Percentiles rank a stretch among this genome's conserved stretches.
Conservation (phyloP, 2,888 invertebrate genomes). For the Vannuccia rotundouncinata region DNA sequence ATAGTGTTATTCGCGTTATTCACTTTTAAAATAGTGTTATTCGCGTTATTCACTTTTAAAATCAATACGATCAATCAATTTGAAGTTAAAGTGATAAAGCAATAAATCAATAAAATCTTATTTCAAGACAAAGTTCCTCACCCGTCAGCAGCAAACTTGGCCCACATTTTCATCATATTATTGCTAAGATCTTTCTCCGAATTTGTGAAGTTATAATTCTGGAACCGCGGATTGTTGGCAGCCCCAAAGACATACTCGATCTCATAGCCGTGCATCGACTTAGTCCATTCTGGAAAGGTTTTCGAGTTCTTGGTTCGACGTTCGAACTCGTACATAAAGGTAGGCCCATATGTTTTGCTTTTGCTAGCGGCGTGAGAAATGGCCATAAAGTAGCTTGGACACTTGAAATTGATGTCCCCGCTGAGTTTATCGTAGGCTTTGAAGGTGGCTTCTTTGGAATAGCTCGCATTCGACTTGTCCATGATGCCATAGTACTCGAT, state of each 20-base stretch:
- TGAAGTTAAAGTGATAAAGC: no score
- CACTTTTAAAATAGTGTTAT: no score
- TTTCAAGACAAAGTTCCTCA: slow-evolving; percentile 5
- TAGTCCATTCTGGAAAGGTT: slow-evolving; percentile 50
- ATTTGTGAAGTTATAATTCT: slow-evolving; percentile 10
- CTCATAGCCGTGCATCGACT: slow-evolving; percentile 45
- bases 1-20: no score
- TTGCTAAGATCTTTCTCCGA: slow-evolving; percentile 17
- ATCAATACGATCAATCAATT: no score
- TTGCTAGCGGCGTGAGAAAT: slow-evolving; percentile 61
- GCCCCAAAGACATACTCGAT: slow-evolving; percentile 37
- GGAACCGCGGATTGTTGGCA: slow-evolving; percentile 7
- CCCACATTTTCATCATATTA: slow-evolving; percentile 30
- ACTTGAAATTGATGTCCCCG: slow-evolving; percentile 88
- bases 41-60: no score
- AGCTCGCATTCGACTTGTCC: neutral
- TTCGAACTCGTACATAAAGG: slow-evolving; percentile 47
- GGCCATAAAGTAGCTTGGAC: slow-evolving; percentile 81
- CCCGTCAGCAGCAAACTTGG: slow-evolving; percentile 30
- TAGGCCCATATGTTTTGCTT: neutral
- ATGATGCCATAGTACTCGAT: neutral
- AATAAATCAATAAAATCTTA: no score
- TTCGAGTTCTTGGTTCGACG: slow-evolving; percentile 43
- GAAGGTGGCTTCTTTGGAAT: neutral
- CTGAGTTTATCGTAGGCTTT: slow-evolving; percentile 77